Evolutionary conservation across 2,113 vertebrate genomes (phyloP).

Genomic region (Strix aluco): DNA sequence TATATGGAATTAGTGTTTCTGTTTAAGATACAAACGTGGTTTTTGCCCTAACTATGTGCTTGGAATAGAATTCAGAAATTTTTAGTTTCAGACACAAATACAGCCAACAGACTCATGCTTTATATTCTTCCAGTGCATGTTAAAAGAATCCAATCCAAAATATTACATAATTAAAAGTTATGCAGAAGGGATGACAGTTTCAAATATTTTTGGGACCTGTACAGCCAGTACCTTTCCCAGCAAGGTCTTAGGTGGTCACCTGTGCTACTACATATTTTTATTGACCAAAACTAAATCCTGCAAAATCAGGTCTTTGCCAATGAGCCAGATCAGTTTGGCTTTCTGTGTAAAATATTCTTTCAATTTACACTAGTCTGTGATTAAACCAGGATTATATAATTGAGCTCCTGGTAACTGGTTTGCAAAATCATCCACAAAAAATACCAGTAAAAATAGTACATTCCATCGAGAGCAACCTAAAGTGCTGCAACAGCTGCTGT

Average conservation of each 20-base stretch:
- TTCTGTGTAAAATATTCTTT: background rate
- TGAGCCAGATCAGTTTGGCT: background rate
- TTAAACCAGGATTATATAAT: constrained; percentile 32
- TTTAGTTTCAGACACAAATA: background rate
- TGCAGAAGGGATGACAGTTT: background rate
- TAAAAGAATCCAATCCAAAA: background rate
- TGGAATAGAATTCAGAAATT: background rate
- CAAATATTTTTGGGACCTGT: background rate
- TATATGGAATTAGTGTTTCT: background rate
- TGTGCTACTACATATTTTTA: background rate
- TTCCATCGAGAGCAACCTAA: background rate
- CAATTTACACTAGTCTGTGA: background rate
- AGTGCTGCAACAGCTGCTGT: background rate
- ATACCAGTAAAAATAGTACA: background rate
- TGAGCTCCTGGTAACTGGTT: background rate
- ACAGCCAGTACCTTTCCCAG: background rate
- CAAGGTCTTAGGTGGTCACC: background rate
- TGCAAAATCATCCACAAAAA: constrained; percentile 13
- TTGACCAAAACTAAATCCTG: background rate
- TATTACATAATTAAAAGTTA: background rate
- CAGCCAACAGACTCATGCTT: background rate
- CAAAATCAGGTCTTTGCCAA: background rate
- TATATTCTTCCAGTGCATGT: background rate
- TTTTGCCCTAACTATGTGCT: background rate
- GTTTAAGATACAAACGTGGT: background rate